Base-by-base conservation (phyloP, 92 coral and sea anemone genomes). In the Parazoanthus swiftii region DNA sequence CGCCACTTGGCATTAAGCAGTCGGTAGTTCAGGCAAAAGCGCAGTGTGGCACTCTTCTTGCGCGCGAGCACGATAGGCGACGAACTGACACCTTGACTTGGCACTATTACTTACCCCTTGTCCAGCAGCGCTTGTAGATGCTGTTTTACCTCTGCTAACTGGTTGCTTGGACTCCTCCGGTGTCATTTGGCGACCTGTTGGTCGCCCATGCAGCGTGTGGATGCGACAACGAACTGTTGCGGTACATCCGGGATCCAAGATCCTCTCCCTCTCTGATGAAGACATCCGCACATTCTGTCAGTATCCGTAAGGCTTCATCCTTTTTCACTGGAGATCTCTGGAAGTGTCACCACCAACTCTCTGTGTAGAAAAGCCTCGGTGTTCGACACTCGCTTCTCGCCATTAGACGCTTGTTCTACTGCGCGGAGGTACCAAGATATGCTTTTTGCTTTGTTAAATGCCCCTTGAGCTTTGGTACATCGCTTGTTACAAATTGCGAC, bases 21-120 rank as follows among this genome's bases (percentile, higher is more conserved):
- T 25, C 94, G 81, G 78, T 86, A 92, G 77, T 92, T 92, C 43
- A 92, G 89, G 5, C 94, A 90, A 85, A 90, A 66, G n/a, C 91
- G 66, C 85, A 92, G 88, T 23, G 92, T 79, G 1, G 91, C 94
- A 88, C 72, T 76, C 74, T 90, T 90, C 89, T 92, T 92, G 7
- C 91, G 89, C 2, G 90, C 92, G 3, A 88, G 88, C 23, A 90
- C 93, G 20, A 90, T 90, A 0, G 90, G 92, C 2, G 94, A 89
- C 16, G 90, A 89, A n/a, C 89, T 86, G 89, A 86, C 81, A 14
- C 94, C 90, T 33, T 86, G 82, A 48, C 88, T 88, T 16, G 87
- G 70, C 6, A 63, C 44, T 59, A 85, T 89, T 21, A 39, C 4
- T 89, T 21, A 39, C 4, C 90, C 91, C 35, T 70, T 85, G 51